A percentile compares a stretch with the other conserved stretches of the same genome.
Evolutionary conservation across 2,888 invertebrate species (phyloP).

Genomic region (Hermaeophaga mercurialis): DNA sequence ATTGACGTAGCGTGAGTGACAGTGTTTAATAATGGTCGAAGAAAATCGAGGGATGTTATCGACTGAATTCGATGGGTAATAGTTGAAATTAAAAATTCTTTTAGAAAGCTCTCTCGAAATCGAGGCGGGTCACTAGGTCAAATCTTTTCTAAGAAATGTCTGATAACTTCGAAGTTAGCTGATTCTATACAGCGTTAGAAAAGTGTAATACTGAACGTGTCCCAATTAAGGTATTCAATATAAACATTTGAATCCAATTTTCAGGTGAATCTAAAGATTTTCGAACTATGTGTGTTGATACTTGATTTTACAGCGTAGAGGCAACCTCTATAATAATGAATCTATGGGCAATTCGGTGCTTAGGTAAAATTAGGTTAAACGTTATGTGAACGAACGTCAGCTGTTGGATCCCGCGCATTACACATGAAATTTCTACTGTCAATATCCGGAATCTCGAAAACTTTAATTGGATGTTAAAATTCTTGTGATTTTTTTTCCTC

Average conservation of each 20-base stretch:
- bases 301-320: too few relatives aligned
- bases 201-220: too few relatives aligned
- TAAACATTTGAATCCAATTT: too few relatives aligned
- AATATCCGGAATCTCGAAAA: conserved; percentile 18
- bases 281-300: too few relatives aligned
- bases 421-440: conserved; percentile 10
- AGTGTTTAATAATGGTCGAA: conserved; percentile 7
- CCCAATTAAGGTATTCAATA: too few relatives aligned
- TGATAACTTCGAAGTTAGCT: too few relatives aligned
- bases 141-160: too few relatives aligned
- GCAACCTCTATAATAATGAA: too few relatives aligned
- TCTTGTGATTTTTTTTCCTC: conserved; percentile 13
- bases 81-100: conserved; percentile 11
- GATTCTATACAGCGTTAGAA: too few relatives aligned
- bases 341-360: too few relatives aligned
- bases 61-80: not conserved
- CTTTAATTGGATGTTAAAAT: conserved; percentile 23
- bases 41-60: conserved; percentile 7
- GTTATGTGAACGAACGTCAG: conserved; percentile 12
- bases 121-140: not conserved
- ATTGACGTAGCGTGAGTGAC: conserved; percentile 9
- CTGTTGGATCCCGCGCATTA: conserved; percentile 2
- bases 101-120: not conserved
- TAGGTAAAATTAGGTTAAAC: conserved; percentile 6
- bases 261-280: not conserved